A percentile compares a stretch with the other conserved stretches of the same genome.
These are phyloP conservation scores for Oncopodura yosiiana DNA, from an alignment of 1,140 invertebrate genomes.

Conservation along the genomic window DNA sequence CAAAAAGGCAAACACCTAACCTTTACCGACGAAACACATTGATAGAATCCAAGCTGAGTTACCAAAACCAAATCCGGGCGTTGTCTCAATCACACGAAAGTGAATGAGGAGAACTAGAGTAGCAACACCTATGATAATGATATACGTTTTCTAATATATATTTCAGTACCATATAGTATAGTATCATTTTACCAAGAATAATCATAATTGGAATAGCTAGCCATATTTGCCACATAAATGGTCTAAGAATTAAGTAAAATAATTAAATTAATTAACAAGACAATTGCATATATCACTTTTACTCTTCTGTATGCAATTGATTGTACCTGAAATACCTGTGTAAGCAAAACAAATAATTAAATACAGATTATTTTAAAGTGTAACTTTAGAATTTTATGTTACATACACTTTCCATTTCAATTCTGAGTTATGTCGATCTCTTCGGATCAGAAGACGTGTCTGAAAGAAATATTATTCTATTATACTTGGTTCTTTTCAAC, in stretches of 20 bases:
- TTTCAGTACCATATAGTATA: too few relatives aligned
- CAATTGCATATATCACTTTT: too few relatives aligned
- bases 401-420: slow-evolving; percentile 27
- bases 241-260: too few relatives aligned
- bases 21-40: slow-evolving; percentile 27
- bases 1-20: neutral
- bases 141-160: too few relatives aligned
- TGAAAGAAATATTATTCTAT: neutral
- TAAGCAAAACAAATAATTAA: too few relatives aligned
- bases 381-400: too few relatives aligned
- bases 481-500: neutral
- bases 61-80: slow-evolving; percentile 7
- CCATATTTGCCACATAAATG: slow-evolving; percentile 30
- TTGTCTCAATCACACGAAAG: slow-evolving; percentile 15
- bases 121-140: too few relatives aligned
- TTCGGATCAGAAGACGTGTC: slow-evolving; percentile 26
- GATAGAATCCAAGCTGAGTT: slow-evolving; percentile 26
- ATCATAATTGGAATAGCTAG: slow-evolving; percentile 18
- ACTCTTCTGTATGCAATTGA: too few relatives aligned
- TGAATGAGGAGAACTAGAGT: slow-evolving; percentile 13
- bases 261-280: too few relatives aligned
- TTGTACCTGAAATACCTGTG: too few relatives aligned
- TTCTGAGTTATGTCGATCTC: slow-evolving; percentile 22
- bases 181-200: too few relatives aligned
- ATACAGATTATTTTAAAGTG: too few relatives aligned